A percentile compares a stretch with the other conserved stretches of the same genome.
Evolutionary conservation across 2,797 vertebrate species (phyloP).

Genomic region (Crenichthys baileyi): DNA sequence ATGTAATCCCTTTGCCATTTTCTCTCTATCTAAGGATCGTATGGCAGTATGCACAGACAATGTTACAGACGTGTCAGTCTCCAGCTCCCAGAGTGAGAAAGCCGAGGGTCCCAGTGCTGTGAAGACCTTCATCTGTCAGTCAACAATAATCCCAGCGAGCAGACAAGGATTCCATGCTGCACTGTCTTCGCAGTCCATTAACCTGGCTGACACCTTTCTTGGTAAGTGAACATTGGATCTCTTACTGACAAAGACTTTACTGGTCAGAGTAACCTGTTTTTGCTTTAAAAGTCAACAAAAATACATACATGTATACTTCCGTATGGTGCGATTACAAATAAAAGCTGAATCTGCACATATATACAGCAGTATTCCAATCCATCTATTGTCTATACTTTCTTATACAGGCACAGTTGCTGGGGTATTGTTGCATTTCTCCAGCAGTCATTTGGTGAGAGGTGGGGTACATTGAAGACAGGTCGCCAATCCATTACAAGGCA

Average conservation of each 20-base stretch:
- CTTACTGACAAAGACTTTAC: neutral
- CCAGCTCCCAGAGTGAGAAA: conserved; percentile 85
- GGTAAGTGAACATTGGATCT: conserved; percentile 75
- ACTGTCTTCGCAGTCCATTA: conserved; percentile 94
- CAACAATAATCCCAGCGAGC: conserved; percentile 94
- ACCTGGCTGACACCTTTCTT: conserved; percentile 91
- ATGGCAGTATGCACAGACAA: conserved; percentile 92
- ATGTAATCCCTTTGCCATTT: neutral
- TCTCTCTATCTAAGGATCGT: conserved; percentile 81
- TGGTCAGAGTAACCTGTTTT: neutral
- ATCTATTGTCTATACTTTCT: neutral
- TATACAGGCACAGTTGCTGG: neutral
- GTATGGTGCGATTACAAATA: neutral
- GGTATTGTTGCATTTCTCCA: neutral
- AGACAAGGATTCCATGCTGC: conserved; percentile 93
- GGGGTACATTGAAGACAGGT: neutral
- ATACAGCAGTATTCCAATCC: neutral
- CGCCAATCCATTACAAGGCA: neutral
- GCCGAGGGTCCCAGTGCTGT: conserved; percentile 86
- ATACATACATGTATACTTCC: neutral
- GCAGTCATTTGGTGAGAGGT: neutral
- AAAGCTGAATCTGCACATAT: neutral
- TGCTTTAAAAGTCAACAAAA: neutral
- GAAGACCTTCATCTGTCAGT: conserved; percentile 94
- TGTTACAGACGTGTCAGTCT: conserved; percentile 89